Evolutionary conservation across 2,888 invertebrate genomes (phyloP).

Genomic region (Aphidius colemani): DNA sequence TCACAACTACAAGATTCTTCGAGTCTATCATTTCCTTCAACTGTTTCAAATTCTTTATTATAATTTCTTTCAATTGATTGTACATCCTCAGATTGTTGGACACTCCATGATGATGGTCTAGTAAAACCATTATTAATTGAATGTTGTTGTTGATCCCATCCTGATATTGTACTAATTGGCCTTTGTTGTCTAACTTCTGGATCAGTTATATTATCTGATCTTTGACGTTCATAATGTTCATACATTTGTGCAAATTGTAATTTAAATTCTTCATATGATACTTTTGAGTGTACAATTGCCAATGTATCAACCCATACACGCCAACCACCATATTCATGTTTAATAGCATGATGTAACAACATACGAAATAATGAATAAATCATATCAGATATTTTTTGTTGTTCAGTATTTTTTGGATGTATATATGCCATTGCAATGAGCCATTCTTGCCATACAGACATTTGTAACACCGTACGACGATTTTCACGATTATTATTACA

Average conservation of each 20-base stretch:
- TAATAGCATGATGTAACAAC: constrained; percentile 97
- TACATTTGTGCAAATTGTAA: constrained; percentile 97
- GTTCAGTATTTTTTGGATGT: constrained; percentile 92
- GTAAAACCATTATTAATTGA: constrained; percentile 55
- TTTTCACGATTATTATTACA: constrained; percentile 98
- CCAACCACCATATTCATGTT: constrained; percentile 99
- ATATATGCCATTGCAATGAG: constrained; percentile 98
- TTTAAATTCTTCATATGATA: constrained; percentile 97
- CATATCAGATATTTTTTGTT: constrained; percentile 97
- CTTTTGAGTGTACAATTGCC: constrained; percentile 99
- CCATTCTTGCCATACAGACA: constrained; percentile 99
- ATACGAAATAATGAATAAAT: constrained; percentile 97
- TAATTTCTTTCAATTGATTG: constrained; percentile 53
- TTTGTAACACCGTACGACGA: constrained; percentile 94
- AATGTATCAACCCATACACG: constrained; percentile 99
- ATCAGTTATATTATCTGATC: constrained; percentile 94
- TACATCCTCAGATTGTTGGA: constrained; percentile 49
- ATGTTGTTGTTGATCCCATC: constrained; percentile 77
- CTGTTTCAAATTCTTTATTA: constrained; percentile 41
- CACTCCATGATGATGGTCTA: constrained; percentile 52
- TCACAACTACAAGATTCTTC: constrained; percentile 59
- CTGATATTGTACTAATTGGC: constrained; percentile 95
- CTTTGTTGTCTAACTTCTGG: constrained; percentile 89
- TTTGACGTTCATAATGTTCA: constrained; percentile 91
- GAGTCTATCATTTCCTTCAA: constrained; percentile 51